These are phyloP conservation scores for Odontothrips loti DNA, from an alignment of 2,888 invertebrate genomes.

Conservation along the genomic window DNA sequence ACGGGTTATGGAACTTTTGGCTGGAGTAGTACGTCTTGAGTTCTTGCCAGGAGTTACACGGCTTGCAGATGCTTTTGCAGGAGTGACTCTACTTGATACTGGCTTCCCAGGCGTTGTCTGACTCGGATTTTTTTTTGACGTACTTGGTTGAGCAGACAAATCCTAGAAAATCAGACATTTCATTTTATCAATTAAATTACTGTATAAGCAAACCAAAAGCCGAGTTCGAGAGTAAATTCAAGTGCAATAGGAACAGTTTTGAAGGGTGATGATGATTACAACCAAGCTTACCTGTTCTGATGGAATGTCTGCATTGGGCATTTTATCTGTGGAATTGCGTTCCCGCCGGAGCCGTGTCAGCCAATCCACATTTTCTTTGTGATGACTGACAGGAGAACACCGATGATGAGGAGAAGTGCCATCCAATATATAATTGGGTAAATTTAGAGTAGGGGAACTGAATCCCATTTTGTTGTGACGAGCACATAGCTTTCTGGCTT, in stretches of 20 bases:
- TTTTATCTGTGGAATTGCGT: neutral
- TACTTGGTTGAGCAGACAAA: neutral
- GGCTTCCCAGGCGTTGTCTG: neutral
- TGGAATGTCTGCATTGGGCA: neutral
- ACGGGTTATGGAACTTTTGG: neutral
- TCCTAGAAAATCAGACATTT: neutral
- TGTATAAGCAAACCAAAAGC: neutral
- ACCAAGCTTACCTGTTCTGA: neutral
- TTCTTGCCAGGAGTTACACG: neutral
- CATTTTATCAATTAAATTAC: neutral
- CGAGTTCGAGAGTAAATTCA: no score
- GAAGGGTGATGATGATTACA: neutral
- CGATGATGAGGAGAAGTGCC: conserved; percentile 72
- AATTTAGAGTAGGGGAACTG: conserved; percentile 60
- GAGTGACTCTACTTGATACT: neutral
- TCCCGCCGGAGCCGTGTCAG: conserved; percentile 46
- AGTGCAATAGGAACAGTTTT: neutral
- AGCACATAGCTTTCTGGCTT: neutral
- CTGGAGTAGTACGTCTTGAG: neutral
- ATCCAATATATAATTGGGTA: conserved; percentile 71
- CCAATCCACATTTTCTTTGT: conserved; percentile 66
- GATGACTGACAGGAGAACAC: conserved; percentile 65
- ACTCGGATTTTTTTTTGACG: neutral
- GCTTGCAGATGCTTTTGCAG: neutral
- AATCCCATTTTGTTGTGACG: neutral